Conservation (phyloP, 2,113 vertebrate genomes). For the Bos taurus region DNA sequence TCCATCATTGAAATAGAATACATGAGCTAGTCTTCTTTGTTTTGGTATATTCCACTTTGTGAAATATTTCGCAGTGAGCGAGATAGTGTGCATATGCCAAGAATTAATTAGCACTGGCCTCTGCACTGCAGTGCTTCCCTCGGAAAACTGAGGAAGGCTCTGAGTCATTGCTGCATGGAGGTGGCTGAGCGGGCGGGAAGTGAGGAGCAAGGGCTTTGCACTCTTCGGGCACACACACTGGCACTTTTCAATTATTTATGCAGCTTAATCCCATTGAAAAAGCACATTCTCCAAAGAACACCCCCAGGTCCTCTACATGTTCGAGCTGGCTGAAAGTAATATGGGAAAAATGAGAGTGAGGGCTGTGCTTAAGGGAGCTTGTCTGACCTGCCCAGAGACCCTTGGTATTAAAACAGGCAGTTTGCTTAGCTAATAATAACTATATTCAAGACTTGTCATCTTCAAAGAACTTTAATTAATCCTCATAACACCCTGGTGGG, state of each 20-base stretch:
- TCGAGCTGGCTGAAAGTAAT: slow-evolving; percentile 28
- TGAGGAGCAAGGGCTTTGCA: not conserved
- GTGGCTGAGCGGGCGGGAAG: not conserved
- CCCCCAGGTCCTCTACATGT: not conserved
- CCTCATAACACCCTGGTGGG: slow-evolving; percentile 62
- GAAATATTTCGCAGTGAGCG: slow-evolving; percentile 14
- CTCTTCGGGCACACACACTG: not conserved
- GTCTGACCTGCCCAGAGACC: slow-evolving; percentile 44
- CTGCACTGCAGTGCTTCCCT: not conserved
- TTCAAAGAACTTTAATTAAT: slow-evolving; percentile 74
- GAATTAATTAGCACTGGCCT: slow-evolving; percentile 20
- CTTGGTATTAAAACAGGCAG: slow-evolving; percentile 48
- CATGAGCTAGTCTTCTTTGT: not conserved
- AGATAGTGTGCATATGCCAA: not conserved
- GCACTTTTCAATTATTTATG: slow-evolving; percentile 64
- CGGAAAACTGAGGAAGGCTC: not conserved
- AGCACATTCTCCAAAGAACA: slow-evolving; percentile 34
- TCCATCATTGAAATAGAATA: not conserved
- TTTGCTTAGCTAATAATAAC: slow-evolving; percentile 71
- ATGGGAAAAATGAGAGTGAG: not conserved
- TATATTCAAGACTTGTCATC: slow-evolving; percentile 55
- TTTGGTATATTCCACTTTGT: not conserved
- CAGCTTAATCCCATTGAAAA: slow-evolving; percentile 51
- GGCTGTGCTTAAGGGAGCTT: not conserved
- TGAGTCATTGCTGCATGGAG: not conserved